Evolutionary conservation across 2,888 invertebrate genomes (phyloP), one percentile per base, ranked within the genome.

Genomic region (Phyto melanocephala): DNA sequence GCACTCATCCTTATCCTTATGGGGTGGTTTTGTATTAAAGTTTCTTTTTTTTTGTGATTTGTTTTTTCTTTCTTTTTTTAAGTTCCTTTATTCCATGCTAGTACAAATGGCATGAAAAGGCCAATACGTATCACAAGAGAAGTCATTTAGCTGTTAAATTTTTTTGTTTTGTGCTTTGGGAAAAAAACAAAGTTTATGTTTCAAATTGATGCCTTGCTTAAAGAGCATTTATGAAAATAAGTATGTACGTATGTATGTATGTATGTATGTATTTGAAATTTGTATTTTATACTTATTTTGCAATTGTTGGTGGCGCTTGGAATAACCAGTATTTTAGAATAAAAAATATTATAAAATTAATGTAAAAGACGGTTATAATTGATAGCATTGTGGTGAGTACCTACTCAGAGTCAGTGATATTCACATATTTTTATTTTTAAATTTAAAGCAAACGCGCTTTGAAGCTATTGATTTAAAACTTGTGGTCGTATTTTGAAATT

Each of bases 71-170:
- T 87, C 88, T 86, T 83, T 45, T 33, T 50, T 47, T 54, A 15
- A 17, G 54, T 47, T 65, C 68, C 40, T 37, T 45, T 11, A 65
- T 75, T 81, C 78, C 70, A 74, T 78, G 17, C 42, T 37, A 65
- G 37, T 79, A 79, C 76, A 79, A 76, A 83, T 70, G 82, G 79
- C 71, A 84, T 80, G 72, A 72, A 83, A 80, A 83, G 84, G 77
- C 84, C 84, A 84, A 83, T 74, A 76, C 76, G 79, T 80, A 80
- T 72, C 67, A 72, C 54, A 52, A 80, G 52, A 52, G 40, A 40
- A 52, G 67, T 58, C 54, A 60, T 78, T 71, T 63, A 70, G 78
- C 40, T 63, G 24, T 68, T 60, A 58, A 28, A 28, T 28, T 20
- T 52, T 28, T 50, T 24, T n/a, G n/a, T 24, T 13, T 50, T 20